A percentile compares a stretch with the other conserved stretches of the same genome.
Evolutionary conservation across 2,888 invertebrate species (phyloP).

Genomic region (Leucoptera coffeella): DNA sequence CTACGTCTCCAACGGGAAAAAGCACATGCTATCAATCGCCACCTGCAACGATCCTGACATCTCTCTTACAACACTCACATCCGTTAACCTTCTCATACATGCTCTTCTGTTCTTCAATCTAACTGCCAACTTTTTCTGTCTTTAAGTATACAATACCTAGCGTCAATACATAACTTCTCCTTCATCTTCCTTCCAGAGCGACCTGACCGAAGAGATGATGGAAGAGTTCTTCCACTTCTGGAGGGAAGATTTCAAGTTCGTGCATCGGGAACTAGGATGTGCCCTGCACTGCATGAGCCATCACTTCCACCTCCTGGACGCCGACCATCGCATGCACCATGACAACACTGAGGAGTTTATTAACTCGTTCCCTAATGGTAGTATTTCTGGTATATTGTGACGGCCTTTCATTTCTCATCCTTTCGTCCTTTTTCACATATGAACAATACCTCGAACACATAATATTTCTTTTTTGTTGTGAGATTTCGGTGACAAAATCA

Average conservation of each 20-base stretch:
- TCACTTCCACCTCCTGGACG: conserved; percentile 34
- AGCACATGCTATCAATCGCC: too few species aligned
- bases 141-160: too few species aligned
- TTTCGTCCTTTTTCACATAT: not conserved
- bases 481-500: too few species aligned
- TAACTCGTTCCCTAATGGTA: conserved; percentile 34
- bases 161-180: too few species aligned
- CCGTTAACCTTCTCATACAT: too few species aligned
- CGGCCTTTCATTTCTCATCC: not conserved
- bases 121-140: too few species aligned
- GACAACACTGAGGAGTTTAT: conserved; percentile 32
- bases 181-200: conserved; percentile 19
- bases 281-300: conserved; percentile 36
- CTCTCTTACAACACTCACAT: too few species aligned
- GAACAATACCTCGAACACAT: too few species aligned
- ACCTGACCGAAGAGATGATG: conserved; percentile 33
- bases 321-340: conserved; percentile 34
- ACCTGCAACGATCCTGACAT: too few species aligned
- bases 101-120: too few species aligned
- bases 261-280: conserved; percentile 38
- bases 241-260: conserved; percentile 38
- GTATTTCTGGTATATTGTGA: conserved; percentile 2
- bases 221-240: conserved; percentile 46
- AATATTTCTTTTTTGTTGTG: too few species aligned
- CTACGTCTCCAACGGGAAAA: too few species aligned